Base-by-base conservation (phyloP, 2,888 invertebrate genomes). In the Trichopria drosophilae region DNA sequence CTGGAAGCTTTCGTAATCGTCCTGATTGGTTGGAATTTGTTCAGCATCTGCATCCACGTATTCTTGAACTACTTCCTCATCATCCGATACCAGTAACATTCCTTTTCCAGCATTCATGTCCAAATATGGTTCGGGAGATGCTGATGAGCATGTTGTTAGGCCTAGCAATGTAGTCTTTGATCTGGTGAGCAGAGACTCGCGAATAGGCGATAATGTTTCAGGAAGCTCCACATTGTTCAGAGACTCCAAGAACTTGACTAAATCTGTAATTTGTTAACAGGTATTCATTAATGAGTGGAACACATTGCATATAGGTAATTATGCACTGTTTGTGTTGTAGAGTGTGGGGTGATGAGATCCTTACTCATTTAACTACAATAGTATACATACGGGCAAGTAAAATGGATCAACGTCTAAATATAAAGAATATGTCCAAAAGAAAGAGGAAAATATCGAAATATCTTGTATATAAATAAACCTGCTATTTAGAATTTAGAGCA, bases 101-200 rank as follows among this genome's bases (percentile, higher is more conserved):
- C 60, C 67, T 20, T 62, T 59, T 12, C 66, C 65, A 1, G 66
- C 67, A 28, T 61, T 70, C 75, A 75, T 75, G 31, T 69, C 64
- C 22, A 75, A 57, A 29, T 75, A 75, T 3, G 69, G 66, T 12
- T 72, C 73, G 2, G 71, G 66, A 1, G 72, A 68, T 3, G 53
- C 47, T 1, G 59, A 55, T 4, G 42, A 42, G 7, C 46, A 41
- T 43, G 28, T 51, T 29, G 32, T 41, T 1, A 57, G 44, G 24
- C 42, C 53, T n/a, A 39, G 41, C 4, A 62, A 18, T 10, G 58
- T 61, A 3, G 61, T 55, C 20, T 63, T 69, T 15, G 65, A 65
- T 3, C 67, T 63, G 7, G 48, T 19, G 35, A 73, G 42, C 26
- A 74, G 52, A 20, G 52, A 58, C 5, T 61, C 59, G 1, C 71